Base-by-base conservation (phyloP, 2,888 invertebrate species). In the Nemurella pictetii region DNA sequence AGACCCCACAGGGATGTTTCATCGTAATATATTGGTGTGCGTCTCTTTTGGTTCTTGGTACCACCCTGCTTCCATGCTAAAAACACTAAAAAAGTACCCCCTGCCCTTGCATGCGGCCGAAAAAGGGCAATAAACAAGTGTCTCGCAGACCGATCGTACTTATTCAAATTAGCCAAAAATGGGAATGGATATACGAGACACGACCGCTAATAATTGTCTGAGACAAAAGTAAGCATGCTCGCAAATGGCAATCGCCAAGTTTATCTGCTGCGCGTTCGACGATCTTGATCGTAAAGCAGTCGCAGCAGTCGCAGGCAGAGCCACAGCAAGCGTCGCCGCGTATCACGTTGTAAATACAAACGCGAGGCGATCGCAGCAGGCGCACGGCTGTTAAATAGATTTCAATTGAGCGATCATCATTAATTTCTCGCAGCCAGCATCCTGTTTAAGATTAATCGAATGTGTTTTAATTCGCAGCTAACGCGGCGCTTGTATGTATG, bases 91-190 rank as follows among this genome's bases (percentile, higher is more conserved):
- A 36, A 75, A 75, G 75, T 75, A 73, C 73, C 75, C 15, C 75
- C 27, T 3, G 5, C 75, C 26, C 75, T 75, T n/a, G 9, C 36
- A 15, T 36, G n/a, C n/a, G n/a, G n/a, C 12, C 12, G 55, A 55
- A 55, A 55, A 55, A 12, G 29, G 5, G 80, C 35, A 25, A 80
- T 80, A 80, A 80, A 80, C 55, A 55, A 55, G 55, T 80, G 32
- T 80, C 36, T n/a, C n/a, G n/a, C 80, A 35, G n/a, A 80, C 35
- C 26, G 26, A 30, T 9, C n/a, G 82, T 72, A 82, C 72, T 82
- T 82, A 82, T 82, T 82, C 82, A 82, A 82, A 82, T 82, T 72
- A 82, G 72, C 82, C 26, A 55, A 35, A 55, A 55, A 27, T 28
- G 55, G 28, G 27, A 29, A 82, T 27, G 28, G 20, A 78, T 28